Percentiles rank a stretch among this genome's conserved stretches.
Evolutionary conservation across 2,113 vertebrate genomes (phyloP).

Genomic region (Parotia lawesii): DNA sequence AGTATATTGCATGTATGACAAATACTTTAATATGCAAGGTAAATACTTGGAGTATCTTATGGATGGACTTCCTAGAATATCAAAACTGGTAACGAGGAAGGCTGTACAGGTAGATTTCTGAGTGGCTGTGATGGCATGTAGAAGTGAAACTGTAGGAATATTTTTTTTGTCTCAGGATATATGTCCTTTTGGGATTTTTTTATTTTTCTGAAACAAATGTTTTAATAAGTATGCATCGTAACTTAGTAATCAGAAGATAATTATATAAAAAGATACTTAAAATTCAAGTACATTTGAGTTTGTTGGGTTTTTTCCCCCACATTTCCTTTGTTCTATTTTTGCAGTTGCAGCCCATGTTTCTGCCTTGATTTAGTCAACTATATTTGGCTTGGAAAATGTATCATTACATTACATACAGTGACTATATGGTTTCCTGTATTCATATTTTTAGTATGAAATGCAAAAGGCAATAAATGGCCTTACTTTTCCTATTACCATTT

Average conservation of each 20-base stretch:
- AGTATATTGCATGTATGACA: neutral
- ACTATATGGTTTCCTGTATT: neutral
- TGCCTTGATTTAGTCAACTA: constrained; percentile 33
- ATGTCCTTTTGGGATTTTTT: neutral
- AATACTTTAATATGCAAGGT: neutral
- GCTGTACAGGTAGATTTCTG: neutral
- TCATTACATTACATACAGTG: neutral
- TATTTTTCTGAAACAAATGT: neutral
- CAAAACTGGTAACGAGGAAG: neutral
- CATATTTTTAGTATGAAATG: neutral
- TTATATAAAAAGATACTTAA: neutral
- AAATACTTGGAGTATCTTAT: neutral
- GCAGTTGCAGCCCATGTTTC: neutral
- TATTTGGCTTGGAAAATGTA: constrained; percentile 26
- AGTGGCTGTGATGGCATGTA: neutral
- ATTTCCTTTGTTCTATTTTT: constrained; percentile 27
- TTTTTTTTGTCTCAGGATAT: neutral
- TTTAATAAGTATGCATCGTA: neutral
- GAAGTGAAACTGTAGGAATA: neutral
- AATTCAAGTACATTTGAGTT: neutral
- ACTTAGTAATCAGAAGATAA: constrained; percentile 4
- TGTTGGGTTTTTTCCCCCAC: neutral
- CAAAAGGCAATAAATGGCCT: neutral
- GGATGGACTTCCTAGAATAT: neutral
- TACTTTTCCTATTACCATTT: neutral